phyloP scores from a whole-genome alignment of 2,888 invertebrate genomes.

The Myopa tessellatipennis region DNA sequence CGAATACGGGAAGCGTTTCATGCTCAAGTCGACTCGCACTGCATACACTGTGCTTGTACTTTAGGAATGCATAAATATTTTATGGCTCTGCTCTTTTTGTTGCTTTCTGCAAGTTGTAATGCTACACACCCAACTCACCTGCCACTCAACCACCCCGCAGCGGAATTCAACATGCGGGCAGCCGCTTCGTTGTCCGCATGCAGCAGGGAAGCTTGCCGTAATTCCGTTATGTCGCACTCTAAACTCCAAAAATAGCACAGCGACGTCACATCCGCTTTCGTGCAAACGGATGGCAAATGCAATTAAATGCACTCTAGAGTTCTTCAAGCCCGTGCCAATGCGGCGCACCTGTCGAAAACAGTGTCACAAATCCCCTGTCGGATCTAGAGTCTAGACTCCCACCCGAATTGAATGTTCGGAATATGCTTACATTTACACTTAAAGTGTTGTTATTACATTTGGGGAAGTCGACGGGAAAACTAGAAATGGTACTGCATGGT shows the following conservation, averaged over 20 bases:
- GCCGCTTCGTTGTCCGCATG: neutral
- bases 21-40: no score
- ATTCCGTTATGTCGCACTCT: slow-evolving; percentile 12
- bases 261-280: slow-evolving; percentile 33
- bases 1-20: no score
- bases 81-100: no score
- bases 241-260: slow-evolving; percentile 12
- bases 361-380: neutral
- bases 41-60: no score
- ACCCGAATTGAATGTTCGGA: neutral
- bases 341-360: no score
- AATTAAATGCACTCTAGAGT: neutral
- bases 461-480: neutral
- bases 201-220: neutral
- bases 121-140: neutral
- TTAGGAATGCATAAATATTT: no score
- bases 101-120: no score
- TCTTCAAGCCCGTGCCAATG: neutral
- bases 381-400: neutral
- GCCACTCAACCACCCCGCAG: neutral
- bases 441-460: no score
- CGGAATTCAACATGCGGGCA: neutral
- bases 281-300: neutral
- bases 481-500: neutral
- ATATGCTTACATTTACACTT: neutral